Evolutionary conservation across 2,113 vertebrate species (phyloP), one percentile per base, ranked within the genome.

Genomic region (Centrocercus urophasianus): DNA sequence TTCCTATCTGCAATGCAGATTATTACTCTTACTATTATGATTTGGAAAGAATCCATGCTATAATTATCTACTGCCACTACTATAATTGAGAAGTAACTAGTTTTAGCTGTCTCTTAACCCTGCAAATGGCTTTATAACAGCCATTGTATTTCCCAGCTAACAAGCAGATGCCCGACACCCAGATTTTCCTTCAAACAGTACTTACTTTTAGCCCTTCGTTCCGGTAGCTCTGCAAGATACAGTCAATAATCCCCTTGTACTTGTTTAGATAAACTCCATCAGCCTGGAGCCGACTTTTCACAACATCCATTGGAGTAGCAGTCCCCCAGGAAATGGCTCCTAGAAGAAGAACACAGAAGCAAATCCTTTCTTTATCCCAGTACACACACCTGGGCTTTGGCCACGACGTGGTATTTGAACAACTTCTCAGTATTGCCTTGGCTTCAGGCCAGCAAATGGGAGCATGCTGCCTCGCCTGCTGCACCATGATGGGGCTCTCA

Each of bases 281-380:
- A 1, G 99, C 99, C 96, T 99, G 99, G 92, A 99, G 94, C 8
- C 99, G 98, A 90, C 99, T 99, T 97, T 99, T 99, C 94, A 99
- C 97, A 40, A 99, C 99, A 15, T 99, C 99, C 48, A 99, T 98
- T 4, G 99, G 99, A 22, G 99, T 99, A 8, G 98, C 98, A 8
- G 98, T 98, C 34, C 98, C 98, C 99, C 99, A 99, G 72, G 99
- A 99, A 93, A 99, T 98, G 3, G 98, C 98, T 90, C 99, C 99
- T 99, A 97, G 72, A 91, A 95, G 72, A 91, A 95, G 88, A 95
- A 94, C 43, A 63, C 72, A 97, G 54, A 92, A 69, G 47, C 20
- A 38, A 43, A 66, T 66, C 14, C 38, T 12, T 19, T 65, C 57
- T 13, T 38, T 45, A 42, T 43, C 48, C 36, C 30, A 12, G 32